phyloP scores from a whole-genome alignment of 2,797 vertebrate species.

The Pteropus rufus region DNA sequence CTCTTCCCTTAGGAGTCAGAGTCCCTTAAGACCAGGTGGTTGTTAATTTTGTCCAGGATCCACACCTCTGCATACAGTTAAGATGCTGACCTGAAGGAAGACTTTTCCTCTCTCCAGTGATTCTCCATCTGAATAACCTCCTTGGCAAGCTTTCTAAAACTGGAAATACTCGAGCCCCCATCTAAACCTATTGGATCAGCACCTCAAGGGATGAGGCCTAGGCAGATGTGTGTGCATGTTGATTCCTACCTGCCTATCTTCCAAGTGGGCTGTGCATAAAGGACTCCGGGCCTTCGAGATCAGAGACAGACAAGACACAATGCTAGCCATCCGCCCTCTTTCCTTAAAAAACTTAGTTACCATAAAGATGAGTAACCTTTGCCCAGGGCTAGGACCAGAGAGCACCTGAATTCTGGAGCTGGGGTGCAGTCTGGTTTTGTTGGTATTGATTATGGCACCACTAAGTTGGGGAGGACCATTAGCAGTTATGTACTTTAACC shows the following conservation, averaged over 20 bases:
- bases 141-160: not conserved
- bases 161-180: not conserved
- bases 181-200: not conserved
- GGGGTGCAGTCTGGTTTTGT: not conserved
- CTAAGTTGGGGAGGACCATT: not conserved
- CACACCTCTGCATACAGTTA: not conserved
- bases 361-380: not conserved
- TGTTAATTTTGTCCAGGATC: not conserved
- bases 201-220: not conserved
- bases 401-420: not conserved
- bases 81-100: not conserved
- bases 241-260: not conserved
- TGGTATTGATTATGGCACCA: not conserved
- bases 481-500: not conserved
- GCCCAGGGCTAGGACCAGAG: not conserved
- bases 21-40: not conserved
- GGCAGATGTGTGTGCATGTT: fast-evolving
- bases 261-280: not conserved
- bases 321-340: not conserved
- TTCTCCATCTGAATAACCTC: not conserved
- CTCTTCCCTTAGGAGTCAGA: not conserved
- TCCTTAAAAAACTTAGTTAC: not conserved
- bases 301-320: not conserved
- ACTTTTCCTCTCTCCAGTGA: not conserved
- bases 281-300: not conserved